Base-by-base conservation (phyloP, 2,113 vertebrate genomes). In the Illadopsis cleaveri region DNA sequence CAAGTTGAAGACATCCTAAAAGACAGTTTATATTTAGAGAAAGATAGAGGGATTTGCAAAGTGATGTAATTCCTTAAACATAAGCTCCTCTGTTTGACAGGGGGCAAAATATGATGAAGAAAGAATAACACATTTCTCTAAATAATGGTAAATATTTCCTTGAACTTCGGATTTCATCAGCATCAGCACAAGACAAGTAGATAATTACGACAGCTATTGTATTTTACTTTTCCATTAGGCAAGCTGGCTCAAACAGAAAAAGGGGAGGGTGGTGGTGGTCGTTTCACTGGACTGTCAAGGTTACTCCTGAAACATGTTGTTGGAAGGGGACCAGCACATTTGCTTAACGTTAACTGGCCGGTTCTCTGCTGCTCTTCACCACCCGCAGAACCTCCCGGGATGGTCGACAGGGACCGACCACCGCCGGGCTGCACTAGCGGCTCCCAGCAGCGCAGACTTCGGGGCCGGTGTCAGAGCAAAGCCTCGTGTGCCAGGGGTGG, bases 401-500 rank as follows among this genome's bases (percentile, higher is more conserved):
- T 16, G 19, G 68, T 6, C 11, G 5, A 2, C 15, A 18, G 48
- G 20, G 19, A 37, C 15, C 25, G 57, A 79, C 33, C 42, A 1
- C 35, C 1, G 38, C 68, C 22, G 31, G 47, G 56, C 65, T 53
- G 56, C 76, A 33, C 11, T 13, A 4, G 47, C 37, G n/a, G 51
- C 79, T 50, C 44, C 17, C 25, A 42, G 42, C 53, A 15, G 20
- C 20, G 11, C 44, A 18, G 68, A 37, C 38, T 12, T 5, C 7
- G 6, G 25, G 31, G 42, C 18, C 24, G 18, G 11, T 5, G 10
- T 4, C 40, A 3, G n/a, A n/a, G 54, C 44, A 20, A 8, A 91
- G 40, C 35, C 84, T 11, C 31, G 40, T 0, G 44, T 0, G 40
- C 64, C 4, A 5, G 37, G 24, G 15, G 13, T 1, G 37, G 9